Evolutionary conservation across 2,888 invertebrate species (phyloP).

Genomic region (Sminthurides aquaticus): DNA sequence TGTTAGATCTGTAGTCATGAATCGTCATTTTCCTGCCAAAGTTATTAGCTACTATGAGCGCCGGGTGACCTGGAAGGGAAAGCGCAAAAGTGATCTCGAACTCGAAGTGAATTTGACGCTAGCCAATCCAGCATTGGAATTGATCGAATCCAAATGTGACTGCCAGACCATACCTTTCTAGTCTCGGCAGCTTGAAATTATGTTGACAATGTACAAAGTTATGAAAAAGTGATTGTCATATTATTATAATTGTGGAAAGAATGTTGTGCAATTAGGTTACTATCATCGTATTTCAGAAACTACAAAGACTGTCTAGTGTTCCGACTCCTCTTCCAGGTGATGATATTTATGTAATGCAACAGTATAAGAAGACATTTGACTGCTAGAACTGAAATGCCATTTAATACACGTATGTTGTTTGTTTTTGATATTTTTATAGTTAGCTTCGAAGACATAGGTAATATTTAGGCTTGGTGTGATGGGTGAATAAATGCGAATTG

Average conservation of each 20-base stretch:
- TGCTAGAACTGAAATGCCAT: too few species aligned
- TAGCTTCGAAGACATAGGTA: too few species aligned
- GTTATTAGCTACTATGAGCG: constrained; percentile 18
- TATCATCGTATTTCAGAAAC: neutral
- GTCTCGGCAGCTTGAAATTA: neutral
- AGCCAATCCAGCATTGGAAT: neutral
- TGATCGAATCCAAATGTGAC: neutral
- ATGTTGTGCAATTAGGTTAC: neutral
- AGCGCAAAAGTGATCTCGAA: neutral
- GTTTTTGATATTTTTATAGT: too few species aligned
- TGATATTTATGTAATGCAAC: too few species aligned
- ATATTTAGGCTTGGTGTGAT: too few species aligned
- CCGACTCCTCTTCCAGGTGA: too few species aligned
- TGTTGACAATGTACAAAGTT: neutral
- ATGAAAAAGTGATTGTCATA: neutral
- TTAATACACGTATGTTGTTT: too few species aligned
- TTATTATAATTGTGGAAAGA: neutral
- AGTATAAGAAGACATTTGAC: too few species aligned
- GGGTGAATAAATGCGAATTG: too few species aligned
- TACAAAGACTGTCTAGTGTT: neutral
- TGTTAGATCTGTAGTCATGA: constrained; percentile 5
- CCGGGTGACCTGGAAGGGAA: neutral
- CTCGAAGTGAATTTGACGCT: neutral
- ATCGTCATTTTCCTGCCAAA: constrained; percentile 6
- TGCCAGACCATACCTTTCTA: neutral